Evolutionary conservation across 2,888 invertebrate genomes (phyloP), one percentile per base, ranked within the genome.

Genomic region (Synergus laeviventris): DNA sequence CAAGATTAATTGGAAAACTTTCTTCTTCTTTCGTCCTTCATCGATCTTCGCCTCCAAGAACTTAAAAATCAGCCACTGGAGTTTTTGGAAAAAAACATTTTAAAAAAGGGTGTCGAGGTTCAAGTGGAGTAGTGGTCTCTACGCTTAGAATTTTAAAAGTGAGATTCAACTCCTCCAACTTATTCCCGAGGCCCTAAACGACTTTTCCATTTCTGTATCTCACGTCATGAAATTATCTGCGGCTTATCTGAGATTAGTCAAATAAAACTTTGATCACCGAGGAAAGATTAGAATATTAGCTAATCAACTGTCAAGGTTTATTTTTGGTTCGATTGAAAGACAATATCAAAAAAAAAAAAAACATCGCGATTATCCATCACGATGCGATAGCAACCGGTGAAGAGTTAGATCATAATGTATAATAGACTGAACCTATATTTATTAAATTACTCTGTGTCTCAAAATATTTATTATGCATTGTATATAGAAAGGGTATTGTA

Each of bases 131-230:
- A 93, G 93, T 93, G 91, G 93, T 93, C 92, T 93, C 93, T 92
- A 92, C 93, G 93, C 93, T 93, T 92, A 91, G 91, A 88, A 84
- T 90, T 82, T 70, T 75, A 87, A 89, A 92, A 94, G 93, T 94
- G 94, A 94, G 94, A 94, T 94, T 94, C 94, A 94, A 94, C 94
- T 94, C 94, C 94, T 94, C 94, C 94, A 94, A 94, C 94, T 94
- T 94, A 93, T 93, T 92, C 92, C 93, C 90, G 85, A 81, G 84
- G 79, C 83, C 87, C 84, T 79, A 76, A 49, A 16, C 70, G n/a
- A 54, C 70, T 70, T 24, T 70, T 5, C 21, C 59, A 59, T 24
- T 59, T 59, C 14, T 59, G 59, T 59, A 7, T 70, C 31, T 64
- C 49, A 70, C 38, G 38, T 54, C 70, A 45, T 31, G 31, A 11